Evolutionary conservation across 2,113 vertebrate species (phyloP).

Genomic region (Equus przewalskii): DNA sequence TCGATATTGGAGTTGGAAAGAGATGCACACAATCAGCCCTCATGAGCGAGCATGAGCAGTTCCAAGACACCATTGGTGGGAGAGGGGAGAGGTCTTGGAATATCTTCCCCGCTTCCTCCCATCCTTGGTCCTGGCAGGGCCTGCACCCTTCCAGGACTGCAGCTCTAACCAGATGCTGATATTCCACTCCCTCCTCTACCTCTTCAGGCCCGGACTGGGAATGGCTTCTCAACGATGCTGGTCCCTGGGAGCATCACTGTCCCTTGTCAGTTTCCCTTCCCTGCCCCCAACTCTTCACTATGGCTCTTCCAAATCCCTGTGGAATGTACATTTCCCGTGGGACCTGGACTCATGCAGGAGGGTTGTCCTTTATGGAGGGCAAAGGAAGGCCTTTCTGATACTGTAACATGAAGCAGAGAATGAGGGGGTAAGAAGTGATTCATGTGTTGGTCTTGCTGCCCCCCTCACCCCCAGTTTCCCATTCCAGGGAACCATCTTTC

Average conservation of each 20-base stretch:
- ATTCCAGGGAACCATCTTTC: background rate
- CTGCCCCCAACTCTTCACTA: background rate
- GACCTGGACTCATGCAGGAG: background rate
- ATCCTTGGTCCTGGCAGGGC: background rate
- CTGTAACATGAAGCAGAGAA: background rate
- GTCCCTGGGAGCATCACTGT: background rate
- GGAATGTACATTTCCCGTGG: background rate
- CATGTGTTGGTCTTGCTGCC: background rate
- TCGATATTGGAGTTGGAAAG: background rate
- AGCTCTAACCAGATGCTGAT: background rate
- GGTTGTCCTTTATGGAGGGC: background rate
- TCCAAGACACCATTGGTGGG: background rate
- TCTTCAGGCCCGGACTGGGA: background rate
- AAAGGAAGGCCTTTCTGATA: background rate
- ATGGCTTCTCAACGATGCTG: accelerated
- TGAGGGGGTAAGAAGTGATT: no score
- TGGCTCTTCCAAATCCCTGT: background rate
- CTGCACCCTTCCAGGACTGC: background rate
- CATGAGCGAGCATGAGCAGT: background rate
- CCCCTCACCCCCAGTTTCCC: accelerated
- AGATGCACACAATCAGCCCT: no score
- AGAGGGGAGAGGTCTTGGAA: no score
- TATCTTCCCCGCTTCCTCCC: background rate
- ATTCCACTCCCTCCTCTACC: background rate
- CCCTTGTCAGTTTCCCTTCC: background rate